phyloP scores from a whole-genome alignment of 2,888 invertebrate genomes.

The Hirtodrosophila cameraria region DNA sequence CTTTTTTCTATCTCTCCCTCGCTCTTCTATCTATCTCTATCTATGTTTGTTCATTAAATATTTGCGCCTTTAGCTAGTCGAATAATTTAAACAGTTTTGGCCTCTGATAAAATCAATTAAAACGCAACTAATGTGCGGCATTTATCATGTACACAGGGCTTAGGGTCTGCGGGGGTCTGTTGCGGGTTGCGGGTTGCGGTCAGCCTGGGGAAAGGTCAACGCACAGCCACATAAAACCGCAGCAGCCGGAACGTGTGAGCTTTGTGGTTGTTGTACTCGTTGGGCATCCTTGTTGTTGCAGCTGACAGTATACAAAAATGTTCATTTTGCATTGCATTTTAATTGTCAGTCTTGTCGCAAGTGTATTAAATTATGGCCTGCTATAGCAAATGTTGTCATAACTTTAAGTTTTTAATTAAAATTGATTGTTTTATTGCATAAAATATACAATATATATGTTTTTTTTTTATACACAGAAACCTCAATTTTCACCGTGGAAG shows the following conservation, averaged over 20 bases:
- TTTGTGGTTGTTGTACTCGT: slow-evolving; percentile 7
- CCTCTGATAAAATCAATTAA: slow-evolving; percentile 69
- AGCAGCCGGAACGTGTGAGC: slow-evolving; percentile 37
- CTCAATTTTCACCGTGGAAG: slow-evolving; percentile 97
- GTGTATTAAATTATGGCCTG: slow-evolving; percentile 37
- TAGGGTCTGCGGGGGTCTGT: background rate
- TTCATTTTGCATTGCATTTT: slow-evolving; percentile 47
- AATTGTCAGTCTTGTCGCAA: slow-evolving; percentile 42
- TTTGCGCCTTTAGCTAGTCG: slow-evolving; percentile 15
- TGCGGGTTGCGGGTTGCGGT: background rate
- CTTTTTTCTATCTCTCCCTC: background rate
- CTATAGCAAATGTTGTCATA: slow-evolving; percentile 19
- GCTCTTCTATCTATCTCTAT: background rate
- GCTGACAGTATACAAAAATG: slow-evolving; percentile 11
- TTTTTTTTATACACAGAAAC: slow-evolving; percentile 89
- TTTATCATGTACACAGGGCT: slow-evolving; percentile 26
- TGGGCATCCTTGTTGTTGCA: background rate
- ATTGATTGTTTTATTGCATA: slow-evolving; percentile 9
- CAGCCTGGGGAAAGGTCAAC: slow-evolving; percentile 63
- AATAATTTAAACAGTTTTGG: slow-evolving; percentile 23
- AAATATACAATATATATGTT: background rate
- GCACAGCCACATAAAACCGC: slow-evolving; percentile 44
- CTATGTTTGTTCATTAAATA: slow-evolving; percentile 41
- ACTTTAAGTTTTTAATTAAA: slow-evolving; percentile 54
- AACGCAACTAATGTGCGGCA: slow-evolving; percentile 70